These are phyloP conservation scores for Protobothrops flavoviridis DNA, from an alignment of 2,113 vertebrate genomes.

Conservation along the genomic window DNA sequence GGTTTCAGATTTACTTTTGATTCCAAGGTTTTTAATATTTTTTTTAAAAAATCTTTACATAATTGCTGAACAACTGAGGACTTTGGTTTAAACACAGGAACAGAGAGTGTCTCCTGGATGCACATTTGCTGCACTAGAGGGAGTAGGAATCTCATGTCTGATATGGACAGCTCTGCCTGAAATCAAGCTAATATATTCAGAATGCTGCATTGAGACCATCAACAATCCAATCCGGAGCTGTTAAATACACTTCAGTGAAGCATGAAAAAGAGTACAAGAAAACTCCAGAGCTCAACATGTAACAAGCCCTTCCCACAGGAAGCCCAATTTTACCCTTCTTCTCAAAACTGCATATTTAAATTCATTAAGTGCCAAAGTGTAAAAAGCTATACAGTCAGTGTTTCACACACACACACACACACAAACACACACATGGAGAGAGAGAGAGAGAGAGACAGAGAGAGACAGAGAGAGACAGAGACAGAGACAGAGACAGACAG, in stretches of 20 bases:
- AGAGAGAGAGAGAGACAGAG: too few species aligned
- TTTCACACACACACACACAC: not conserved
- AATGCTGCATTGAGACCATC: rapidly evolving
- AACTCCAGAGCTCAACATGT: not conserved
- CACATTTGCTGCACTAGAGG: conserved; percentile 53
- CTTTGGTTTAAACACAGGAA: rapidly evolving
- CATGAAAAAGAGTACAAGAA: not conserved
- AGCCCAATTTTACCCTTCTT: conserved; percentile 8
- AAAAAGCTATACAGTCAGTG: not conserved
- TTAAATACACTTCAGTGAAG: conserved; percentile 1
- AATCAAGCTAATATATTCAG: not conserved
- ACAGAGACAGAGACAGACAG: too few species aligned
- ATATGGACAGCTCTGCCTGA: not conserved
- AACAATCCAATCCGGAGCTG: not conserved
- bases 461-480: too few species aligned
- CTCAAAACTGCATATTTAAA: conserved; percentile 12
- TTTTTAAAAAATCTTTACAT: not conserved
- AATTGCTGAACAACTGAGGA: not conserved
- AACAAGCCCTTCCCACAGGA: not conserved
- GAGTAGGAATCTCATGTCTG: conserved; percentile 48
- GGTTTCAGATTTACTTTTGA: not conserved
- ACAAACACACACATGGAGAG: too few species aligned
- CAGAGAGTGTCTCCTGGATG: conserved; percentile 17
- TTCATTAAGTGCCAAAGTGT: not conserved
- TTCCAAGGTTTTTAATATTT: not conserved